Conservation (phyloP, 2,113 vertebrate genomes). For the Archilochus colubris region DNA sequence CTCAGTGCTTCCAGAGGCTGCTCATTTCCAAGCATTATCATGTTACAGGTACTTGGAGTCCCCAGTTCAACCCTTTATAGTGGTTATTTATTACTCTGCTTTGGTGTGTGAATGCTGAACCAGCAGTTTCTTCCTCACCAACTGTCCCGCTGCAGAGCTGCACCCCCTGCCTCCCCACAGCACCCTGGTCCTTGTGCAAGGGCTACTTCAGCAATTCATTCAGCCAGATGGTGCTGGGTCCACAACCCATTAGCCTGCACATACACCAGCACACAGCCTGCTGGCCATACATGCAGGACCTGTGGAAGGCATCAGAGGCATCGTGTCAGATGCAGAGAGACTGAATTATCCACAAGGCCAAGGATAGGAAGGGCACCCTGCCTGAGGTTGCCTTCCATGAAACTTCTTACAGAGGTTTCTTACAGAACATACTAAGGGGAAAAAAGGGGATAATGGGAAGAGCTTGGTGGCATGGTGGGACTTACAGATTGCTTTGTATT, state of each 20-base stretch:
- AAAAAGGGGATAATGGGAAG: background rate
- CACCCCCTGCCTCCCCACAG: background rate
- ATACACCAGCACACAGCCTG: background rate
- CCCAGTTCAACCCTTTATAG: constrained; percentile 17
- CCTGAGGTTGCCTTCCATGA: background rate
- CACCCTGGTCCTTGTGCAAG: background rate
- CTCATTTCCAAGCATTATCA: background rate
- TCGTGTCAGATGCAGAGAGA: background rate
- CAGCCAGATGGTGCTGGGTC: background rate
- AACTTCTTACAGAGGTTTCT: background rate
- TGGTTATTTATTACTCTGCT: constrained; percentile 53
- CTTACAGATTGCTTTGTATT: background rate
- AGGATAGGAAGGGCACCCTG: background rate
- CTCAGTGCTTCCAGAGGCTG: background rate
- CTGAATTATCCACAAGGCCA: background rate
- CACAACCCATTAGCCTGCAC: background rate
- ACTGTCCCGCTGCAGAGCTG: background rate
- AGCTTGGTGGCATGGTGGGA: background rate
- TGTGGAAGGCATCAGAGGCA: background rate
- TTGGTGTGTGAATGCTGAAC: background rate
- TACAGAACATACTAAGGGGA: background rate
- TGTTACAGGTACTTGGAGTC: constrained; percentile 26
- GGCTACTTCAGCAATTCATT: background rate
- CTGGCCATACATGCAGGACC: background rate
- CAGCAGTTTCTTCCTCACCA: background rate